These are phyloP conservation scores for Melinaea menophilus DNA, from an alignment of 2,888 invertebrate genomes.

Conservation along the genomic window DNA sequence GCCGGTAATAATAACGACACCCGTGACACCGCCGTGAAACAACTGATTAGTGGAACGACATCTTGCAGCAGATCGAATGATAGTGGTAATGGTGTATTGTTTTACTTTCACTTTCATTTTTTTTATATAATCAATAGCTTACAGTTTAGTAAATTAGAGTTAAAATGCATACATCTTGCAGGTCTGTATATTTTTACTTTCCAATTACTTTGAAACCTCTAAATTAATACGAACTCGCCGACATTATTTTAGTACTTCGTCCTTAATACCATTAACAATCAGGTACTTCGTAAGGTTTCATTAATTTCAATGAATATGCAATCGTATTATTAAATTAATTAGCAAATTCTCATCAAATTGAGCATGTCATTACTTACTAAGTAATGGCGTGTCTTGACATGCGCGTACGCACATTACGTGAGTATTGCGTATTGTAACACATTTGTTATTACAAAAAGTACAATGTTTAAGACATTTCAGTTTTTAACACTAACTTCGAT, in stretches of 20 bases:
- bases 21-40: slow-evolving; percentile 59
- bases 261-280: no score
- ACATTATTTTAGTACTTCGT: no score
- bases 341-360: slow-evolving; percentile 44
- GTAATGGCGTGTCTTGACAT: slow-evolving; percentile 28
- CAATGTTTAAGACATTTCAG: slow-evolving; percentile 10
- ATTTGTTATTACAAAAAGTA: slow-evolving; percentile 15
- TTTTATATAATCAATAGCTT: no score
- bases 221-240: no score
- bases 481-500: slow-evolving; percentile 8
- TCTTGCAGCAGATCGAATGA: slow-evolving; percentile 36
- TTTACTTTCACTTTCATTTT: slow-evolving; percentile 20
- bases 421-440: slow-evolving; percentile 20
- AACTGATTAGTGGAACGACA: slow-evolving; percentile 65
- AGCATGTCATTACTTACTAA: slow-evolving; percentile 42
- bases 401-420: slow-evolving; percentile 28
- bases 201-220: no score
- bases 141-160: no score
- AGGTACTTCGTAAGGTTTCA: no score
- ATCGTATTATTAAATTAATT: slow-evolving; percentile 11
- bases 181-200: no score
- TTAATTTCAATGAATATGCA: not conserved
- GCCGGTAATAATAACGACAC: slow-evolving; percentile 47
- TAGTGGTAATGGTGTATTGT: slow-evolving; percentile 15
- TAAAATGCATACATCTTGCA: no score